Evolutionary conservation across 2,113 vertebrate genomes (phyloP).

Genomic region (Noturus placidus): DNA sequence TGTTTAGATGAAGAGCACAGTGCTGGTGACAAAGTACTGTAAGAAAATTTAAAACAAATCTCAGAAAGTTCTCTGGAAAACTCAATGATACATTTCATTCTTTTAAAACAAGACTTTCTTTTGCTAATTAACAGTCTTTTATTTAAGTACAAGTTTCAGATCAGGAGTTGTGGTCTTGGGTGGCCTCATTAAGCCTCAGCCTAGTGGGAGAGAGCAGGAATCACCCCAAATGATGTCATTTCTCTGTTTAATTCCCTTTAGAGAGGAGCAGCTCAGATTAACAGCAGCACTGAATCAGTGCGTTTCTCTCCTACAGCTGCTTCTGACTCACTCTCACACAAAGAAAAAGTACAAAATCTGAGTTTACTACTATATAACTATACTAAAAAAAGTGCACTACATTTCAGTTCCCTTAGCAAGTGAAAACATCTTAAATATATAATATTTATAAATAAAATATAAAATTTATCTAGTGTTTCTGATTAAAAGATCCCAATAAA

Average conservation of each 20-base stretch:
- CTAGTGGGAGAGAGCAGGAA: conserved; percentile 23
- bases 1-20: background rate
- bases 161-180: conserved; percentile 17
- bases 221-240: conserved; percentile 38
- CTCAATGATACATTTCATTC: background rate
- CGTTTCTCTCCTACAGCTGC: conserved; percentile 16
- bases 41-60: background rate
- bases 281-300: background rate
- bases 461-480: background rate
- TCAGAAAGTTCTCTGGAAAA: background rate
- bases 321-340: background rate
- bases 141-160: conserved; percentile 8
- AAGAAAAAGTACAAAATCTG: background rate
- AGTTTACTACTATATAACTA: background rate
- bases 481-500: too few species aligned
- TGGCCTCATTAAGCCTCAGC: conserved; percentile 11
- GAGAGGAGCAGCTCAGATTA: conserved; percentile 12
- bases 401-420: background rate
- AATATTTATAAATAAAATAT: background rate
- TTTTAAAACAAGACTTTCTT: background rate
- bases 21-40: background rate
- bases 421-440: background rate
- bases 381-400: background rate
- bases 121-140: background rate
- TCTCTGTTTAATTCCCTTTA: conserved; percentile 31